These are phyloP conservation scores for Microdon myrmicae DNA, from an alignment of 2,888 invertebrate genomes.

Conservation along the genomic window DNA sequence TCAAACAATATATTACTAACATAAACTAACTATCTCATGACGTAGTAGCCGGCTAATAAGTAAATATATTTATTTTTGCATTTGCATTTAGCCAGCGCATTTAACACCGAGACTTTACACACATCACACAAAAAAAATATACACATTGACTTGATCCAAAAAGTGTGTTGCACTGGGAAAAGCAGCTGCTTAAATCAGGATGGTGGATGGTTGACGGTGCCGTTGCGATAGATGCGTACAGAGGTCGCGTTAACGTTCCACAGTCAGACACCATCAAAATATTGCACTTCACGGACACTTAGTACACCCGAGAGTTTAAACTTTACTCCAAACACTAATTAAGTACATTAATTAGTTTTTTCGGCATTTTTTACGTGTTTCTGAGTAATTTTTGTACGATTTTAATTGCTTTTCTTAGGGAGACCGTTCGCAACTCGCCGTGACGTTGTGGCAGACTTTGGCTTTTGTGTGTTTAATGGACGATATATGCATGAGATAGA, in stretches of 20 bases:
- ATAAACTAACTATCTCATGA: too few relatives aligned
- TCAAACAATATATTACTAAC: too few relatives aligned
- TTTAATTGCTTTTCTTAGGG: constrained; percentile 43
- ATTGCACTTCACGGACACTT: constrained; percentile 37
- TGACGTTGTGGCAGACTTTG: constrained; percentile 60
- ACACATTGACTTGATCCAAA: too few relatives aligned
- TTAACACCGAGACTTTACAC: too few relatives aligned
- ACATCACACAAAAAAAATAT: too few relatives aligned
- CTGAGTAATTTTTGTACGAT: constrained; percentile 22
- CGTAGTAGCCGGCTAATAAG: too few relatives aligned
- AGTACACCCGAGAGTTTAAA: constrained; percentile 33
- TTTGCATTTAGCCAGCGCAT: too few relatives aligned
- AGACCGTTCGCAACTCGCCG: constrained; percentile 48
- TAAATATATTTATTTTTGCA: too few relatives aligned
- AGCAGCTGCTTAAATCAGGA: constrained; percentile 42
- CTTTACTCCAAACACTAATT: constrained; percentile 35
- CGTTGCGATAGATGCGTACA: constrained; percentile 33
- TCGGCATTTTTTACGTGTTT: constrained; percentile 31
- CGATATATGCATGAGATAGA: constrained; percentile 40
- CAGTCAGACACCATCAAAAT: constrained; percentile 42
- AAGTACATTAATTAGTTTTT: constrained; percentile 29
- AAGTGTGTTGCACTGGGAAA: constrained; percentile 13
- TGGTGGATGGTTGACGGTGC: constrained; percentile 35
- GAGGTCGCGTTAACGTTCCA: constrained; percentile 40
- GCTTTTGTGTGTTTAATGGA: constrained; percentile 51